phyloP scores from a whole-genome alignment of 2,797 vertebrate species.

The Scyliorhinus canicula region DNA sequence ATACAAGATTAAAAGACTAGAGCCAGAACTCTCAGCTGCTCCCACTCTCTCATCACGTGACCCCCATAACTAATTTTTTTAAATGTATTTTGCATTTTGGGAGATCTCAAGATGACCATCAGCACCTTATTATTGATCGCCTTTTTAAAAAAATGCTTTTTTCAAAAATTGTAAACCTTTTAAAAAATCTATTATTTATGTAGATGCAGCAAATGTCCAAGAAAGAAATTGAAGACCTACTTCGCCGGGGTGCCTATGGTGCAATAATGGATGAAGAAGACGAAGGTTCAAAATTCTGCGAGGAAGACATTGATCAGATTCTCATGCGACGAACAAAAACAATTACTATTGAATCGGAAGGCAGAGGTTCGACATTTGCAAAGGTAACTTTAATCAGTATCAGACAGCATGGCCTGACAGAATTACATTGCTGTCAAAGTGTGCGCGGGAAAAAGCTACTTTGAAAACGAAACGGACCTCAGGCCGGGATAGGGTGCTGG shows the following conservation, averaged over 20 bases:
- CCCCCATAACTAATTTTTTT: no score
- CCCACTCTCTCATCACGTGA: no score
- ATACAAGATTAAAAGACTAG: no score
- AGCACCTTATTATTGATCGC: neutral
- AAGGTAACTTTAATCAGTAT: conserved; percentile 65
- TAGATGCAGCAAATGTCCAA: conserved; percentile 91
- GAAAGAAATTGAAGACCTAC: conserved; percentile 94
- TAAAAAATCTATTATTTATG: conserved; percentile 36
- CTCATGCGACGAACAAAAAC: conserved; percentile 92
- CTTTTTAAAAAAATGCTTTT: neutral
- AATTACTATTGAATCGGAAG: conserved; percentile 96
- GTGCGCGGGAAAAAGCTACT: neutral
- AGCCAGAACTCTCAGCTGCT: no score
- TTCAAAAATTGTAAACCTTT: neutral
- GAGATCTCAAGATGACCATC: neutral
- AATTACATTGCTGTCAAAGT: conserved; percentile 1
- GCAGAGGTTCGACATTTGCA: conserved; percentile 92
- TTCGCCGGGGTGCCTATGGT: conserved; percentile 88
- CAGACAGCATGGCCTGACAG: neutral
- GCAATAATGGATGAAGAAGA: conserved; percentile 98
- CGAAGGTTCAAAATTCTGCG: conserved; percentile 95
- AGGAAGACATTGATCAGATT: conserved; percentile 98
- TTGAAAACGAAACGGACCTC: no score
- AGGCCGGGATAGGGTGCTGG: neutral
- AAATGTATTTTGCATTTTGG: neutral